Evolutionary conservation across 2,888 invertebrate genomes (phyloP), one percentile per base, ranked within the genome.

Genomic region (Heliconius erato): DNA sequence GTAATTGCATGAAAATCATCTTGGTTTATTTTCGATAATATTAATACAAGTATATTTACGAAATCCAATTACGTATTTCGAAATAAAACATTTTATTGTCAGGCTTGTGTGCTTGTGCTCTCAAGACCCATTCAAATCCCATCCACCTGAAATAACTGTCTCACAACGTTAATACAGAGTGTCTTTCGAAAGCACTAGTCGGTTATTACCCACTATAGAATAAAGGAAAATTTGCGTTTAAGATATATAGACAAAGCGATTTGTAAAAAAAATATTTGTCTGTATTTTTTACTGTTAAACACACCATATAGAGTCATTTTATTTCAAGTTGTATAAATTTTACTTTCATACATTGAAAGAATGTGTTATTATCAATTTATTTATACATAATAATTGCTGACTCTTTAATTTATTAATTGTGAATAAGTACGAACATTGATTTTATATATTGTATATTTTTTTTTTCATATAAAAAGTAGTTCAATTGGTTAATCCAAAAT

Each of bases 131-230:
- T 93, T 91, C 89, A 86, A 77, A 91, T 90, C 89, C 90, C 90
- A 87, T 89, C 85, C 85, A 90, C 87, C 91, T 92, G 92, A 92
- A 93, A 94, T 93, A 94, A 93, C 94, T 93, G 94, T 93, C 94
- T 90, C 91, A 91, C 91, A 92, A 91, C 90, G 90, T 89, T 94
- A 92, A 94, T 93, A 92, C 92, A 93, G 89, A 88, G 89, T 87
- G 88, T 88, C 86, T 86, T 86, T 85, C 86, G 81, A 84, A 82
- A 80, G 81, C 87, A 87, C 86, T 85, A 86, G 85, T 84, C 83
- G 26, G 67, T 67, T 40, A 77, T 77, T 67, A 44, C 44, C 26
- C 65, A 77, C 40, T 67, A 19, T 77, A 44, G 65, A 77, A 77
- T 65, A 65, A 44, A 77, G 44, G 40, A 40, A 63, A 40, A 77